Percentiles rank a stretch among this genome's conserved stretches.
Evolutionary conservation across 2,113 vertebrate genomes (phyloP).

Genomic region (Dissostichus mawsoni): DNA sequence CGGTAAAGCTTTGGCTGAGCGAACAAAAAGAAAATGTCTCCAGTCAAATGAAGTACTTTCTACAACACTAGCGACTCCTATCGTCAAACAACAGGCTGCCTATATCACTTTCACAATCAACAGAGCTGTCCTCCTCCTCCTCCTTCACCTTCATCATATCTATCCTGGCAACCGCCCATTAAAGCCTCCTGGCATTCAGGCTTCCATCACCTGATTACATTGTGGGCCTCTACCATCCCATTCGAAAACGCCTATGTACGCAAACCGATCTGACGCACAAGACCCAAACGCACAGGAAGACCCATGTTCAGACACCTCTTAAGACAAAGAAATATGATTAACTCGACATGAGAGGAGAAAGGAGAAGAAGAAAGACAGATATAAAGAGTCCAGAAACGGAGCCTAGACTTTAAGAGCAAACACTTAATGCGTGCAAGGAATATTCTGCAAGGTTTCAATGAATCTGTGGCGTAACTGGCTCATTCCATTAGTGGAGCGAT

Average conservation of each 20-base stretch:
- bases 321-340: constrained; percentile 80
- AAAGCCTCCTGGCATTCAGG: constrained; percentile 85
- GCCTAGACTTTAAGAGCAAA: constrained; percentile 71
- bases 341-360: constrained; percentile 34
- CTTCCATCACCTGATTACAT: constrained; percentile 89
- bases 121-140: constrained; percentile 51
- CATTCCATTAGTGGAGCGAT: constrained; percentile 89
- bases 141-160: constrained; percentile 82
- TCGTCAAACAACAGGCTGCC: constrained; percentile 47
- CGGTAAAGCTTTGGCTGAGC: constrained; percentile 3
- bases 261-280: constrained; percentile 1
- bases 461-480: constrained; percentile 87
- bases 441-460: constrained; percentile 85
- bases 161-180: constrained; percentile 81
- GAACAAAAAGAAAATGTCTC: constrained; percentile 9
- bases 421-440: constrained; percentile 80
- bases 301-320: constrained; percentile 76
- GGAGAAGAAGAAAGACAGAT: constrained; percentile 1
- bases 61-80: constrained; percentile 52
- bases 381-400: constrained; percentile 40
- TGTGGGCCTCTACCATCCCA: constrained; percentile 72
- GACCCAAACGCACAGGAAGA: constrained; percentile 78
- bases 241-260: constrained; percentile 12
- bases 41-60: constrained; percentile 19
- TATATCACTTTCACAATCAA: constrained; percentile 53